Conservation (phyloP, 2,888 invertebrate genomes). For the Melinopterus prodromus region DNA sequence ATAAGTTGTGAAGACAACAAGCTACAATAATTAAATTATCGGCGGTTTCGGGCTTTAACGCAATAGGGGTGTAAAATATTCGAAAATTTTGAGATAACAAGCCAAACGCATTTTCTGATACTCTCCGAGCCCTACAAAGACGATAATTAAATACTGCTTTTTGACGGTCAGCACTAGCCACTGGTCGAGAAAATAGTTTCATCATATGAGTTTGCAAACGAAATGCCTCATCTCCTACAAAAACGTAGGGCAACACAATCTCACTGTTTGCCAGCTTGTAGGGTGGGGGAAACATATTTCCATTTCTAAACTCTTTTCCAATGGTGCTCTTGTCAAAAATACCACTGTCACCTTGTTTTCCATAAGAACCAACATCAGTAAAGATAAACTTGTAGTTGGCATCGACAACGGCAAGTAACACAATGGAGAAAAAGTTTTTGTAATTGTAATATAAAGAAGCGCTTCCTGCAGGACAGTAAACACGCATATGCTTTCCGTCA, state of each 20-base stretch:
- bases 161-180: conserved; percentile 6
- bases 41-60: conserved; percentile 34
- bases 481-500: conserved; percentile 23
- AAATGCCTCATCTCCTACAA: conserved; percentile 35
- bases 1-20: conserved; percentile 41
- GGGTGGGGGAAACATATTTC: too few species aligned
- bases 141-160: conserved; percentile 31
- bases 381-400: conserved; percentile 15
- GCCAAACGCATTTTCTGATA: conserved; percentile 28
- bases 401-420: conserved; percentile 13
- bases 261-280: conserved; percentile 16
- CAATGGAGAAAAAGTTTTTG: conserved; percentile 21
- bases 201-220: conserved; percentile 18
- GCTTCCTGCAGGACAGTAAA: not conserved
- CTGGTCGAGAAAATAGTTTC: conserved; percentile 29
- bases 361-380: conserved; percentile 30
- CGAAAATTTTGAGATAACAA: conserved; percentile 17
- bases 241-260: conserved; percentile 15
- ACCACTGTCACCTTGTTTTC: conserved; percentile 29
- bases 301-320: conserved; percentile 23
- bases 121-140: conserved; percentile 24
- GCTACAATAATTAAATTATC: conserved; percentile 38
- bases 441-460: conserved; percentile 18
- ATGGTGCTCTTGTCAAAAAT: conserved; percentile 27
- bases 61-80: conserved; percentile 29